These are phyloP conservation scores for Himantopus leucocephalus DNA, from an alignment of 2,113 vertebrate species.

Conservation along the genomic window DNA sequence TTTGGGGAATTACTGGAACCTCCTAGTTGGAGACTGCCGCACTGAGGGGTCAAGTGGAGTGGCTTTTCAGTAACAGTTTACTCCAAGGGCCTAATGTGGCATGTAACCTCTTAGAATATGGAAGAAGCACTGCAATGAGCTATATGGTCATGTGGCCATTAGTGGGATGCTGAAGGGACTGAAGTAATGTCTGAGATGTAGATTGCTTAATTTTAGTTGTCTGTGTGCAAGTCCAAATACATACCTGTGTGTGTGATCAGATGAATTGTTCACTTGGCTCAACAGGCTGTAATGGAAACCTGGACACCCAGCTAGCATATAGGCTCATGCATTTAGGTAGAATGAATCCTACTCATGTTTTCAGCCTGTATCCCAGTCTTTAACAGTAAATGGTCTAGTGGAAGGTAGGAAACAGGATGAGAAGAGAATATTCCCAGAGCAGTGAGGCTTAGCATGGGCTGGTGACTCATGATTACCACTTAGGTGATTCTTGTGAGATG, in stretches of 20 bases:
- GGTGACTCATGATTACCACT: not conserved
- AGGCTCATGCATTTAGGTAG: not conserved
- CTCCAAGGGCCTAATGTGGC: not conserved
- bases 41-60: not conserved
- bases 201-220: not conserved
- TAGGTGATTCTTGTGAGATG: not conserved
- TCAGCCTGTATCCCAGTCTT: not conserved
- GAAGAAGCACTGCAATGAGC: not conserved
- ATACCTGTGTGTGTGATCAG: not conserved
- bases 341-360: not conserved
- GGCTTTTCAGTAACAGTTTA: not conserved
- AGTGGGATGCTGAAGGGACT: not conserved
- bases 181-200: not conserved
- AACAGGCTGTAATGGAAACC: not conserved
- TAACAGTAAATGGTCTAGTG: not conserved
- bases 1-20: not conserved
- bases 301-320: not conserved
- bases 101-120: not conserved
- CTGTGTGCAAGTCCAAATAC: not conserved
- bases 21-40: not conserved
- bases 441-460: not conserved
- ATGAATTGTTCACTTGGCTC: not conserved
- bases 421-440: not conserved
- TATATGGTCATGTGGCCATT: not conserved
- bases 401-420: not conserved